Percentiles rank a stretch among this genome's conserved stretches.
Evolutionary conservation across 2,113 vertebrate genomes (phyloP).

Genomic region (Sorex araneus): DNA sequence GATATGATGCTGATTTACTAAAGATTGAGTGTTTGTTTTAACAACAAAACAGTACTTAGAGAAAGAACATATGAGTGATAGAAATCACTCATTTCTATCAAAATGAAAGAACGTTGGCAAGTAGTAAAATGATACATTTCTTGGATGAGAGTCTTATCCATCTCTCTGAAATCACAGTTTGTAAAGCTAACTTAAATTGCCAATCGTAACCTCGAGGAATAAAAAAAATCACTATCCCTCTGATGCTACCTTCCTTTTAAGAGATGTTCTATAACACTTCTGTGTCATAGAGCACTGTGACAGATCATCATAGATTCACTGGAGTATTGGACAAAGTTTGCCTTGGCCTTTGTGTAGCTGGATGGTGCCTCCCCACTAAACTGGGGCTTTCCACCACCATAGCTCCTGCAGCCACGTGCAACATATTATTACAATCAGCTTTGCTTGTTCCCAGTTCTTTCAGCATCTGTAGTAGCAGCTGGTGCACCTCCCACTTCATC

Average conservation of each 20-base stretch:
- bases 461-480: slow-evolving; percentile 91
- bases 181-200: slow-evolving; percentile 61
- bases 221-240: slow-evolving; percentile 28
- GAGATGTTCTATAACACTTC: slow-evolving; percentile 65
- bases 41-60: background rate
- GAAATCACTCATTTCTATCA: too few species aligned
- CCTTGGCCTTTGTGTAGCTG: slow-evolving; percentile 84
- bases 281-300: slow-evolving; percentile 74
- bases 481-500: slow-evolving; percentile 88
- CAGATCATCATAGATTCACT: slow-evolving; percentile 68
- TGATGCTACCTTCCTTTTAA: slow-evolving; percentile 76
- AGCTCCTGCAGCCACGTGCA: slow-evolving; percentile 80
- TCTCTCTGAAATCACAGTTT: slow-evolving; percentile 68
- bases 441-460: slow-evolving; percentile 87
- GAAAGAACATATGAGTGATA: too few species aligned
- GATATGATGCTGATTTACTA: slow-evolving; percentile 16
- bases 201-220: slow-evolving; percentile 49
- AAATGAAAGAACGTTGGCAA: too few species aligned
- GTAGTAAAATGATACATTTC: slow-evolving; percentile 14
- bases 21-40: slow-evolving; percentile 61
- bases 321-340: slow-evolving; percentile 79
- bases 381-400: slow-evolving; percentile 81
- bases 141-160: slow-evolving; percentile 38
- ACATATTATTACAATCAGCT: slow-evolving; percentile 91
- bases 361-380: slow-evolving; percentile 78